A percentile compares a stretch with the other conserved stretches of the same genome.
Evolutionary conservation across 2,797 vertebrate genomes (phyloP).

Genomic region (Eulemur albifrons): DNA sequence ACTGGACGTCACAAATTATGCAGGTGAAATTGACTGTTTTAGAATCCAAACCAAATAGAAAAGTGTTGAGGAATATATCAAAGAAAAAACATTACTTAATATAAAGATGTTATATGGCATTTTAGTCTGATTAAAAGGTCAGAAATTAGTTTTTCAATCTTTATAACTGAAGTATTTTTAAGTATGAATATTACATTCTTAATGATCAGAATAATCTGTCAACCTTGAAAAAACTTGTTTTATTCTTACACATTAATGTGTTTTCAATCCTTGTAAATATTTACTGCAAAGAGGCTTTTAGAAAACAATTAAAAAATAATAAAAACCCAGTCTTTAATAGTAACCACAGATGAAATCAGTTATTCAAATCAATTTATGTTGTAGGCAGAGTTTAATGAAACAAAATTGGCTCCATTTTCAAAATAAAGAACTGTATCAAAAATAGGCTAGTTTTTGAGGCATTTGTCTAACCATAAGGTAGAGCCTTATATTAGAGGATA

Average conservation of each 20-base stretch:
- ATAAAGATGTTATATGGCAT: not conserved
- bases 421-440: conserved; percentile 52
- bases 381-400: conserved; percentile 4
- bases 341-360: conserved; percentile 11
- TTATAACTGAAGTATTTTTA: not conserved
- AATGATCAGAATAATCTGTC: not conserved
- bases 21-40: conserved; percentile 15
- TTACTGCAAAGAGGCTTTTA: conserved; percentile 16
- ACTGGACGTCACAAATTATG: not conserved
- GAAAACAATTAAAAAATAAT: conserved; percentile 53
- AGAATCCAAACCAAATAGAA: conserved; percentile 46
- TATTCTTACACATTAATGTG: not conserved
- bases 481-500: not conserved
- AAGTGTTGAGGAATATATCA: conserved; percentile 26
- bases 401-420: conserved; percentile 57
- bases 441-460: conserved; percentile 37
- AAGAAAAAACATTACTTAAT: conserved; percentile 1
- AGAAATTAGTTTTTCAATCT: not conserved
- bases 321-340: not conserved
- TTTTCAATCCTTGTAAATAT: not conserved
- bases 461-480: conserved; percentile 8
- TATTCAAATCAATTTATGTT: conserved; percentile 55
- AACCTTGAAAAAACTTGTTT: conserved; percentile 28
- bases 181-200: not conserved
- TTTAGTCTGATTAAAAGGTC: conserved; percentile 41